These are phyloP conservation scores for Morus bassanus DNA, from an alignment of 2,797 vertebrate species.

Conservation along the genomic window DNA sequence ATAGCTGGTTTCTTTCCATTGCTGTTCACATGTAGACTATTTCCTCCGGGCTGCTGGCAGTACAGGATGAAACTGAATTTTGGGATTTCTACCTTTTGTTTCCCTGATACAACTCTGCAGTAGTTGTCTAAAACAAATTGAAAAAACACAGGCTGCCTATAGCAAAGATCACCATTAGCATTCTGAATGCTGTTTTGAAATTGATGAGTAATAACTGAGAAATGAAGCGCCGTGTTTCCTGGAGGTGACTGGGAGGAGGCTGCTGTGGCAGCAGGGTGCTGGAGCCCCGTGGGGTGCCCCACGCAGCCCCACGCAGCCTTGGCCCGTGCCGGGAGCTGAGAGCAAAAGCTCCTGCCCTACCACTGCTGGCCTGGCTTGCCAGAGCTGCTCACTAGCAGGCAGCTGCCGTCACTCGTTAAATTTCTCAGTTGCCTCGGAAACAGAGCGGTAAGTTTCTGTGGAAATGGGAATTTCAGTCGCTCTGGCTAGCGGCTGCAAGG, in stretches of 20 bases:
- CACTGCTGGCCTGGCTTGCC: neutral
- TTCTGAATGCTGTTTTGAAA: neutral
- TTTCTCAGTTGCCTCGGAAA: neutral
- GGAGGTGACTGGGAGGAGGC: neutral
- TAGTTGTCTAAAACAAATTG: neutral
- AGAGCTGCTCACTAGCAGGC: neutral
- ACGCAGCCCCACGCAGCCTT: neutral
- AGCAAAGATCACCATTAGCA: neutral
- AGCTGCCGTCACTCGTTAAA: neutral
- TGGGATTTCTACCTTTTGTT: neutral
- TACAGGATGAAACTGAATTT: neutral
- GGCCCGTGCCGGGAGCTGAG: neutral
- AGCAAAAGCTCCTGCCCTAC: neutral
- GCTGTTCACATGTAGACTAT: neutral
- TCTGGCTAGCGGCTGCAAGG: neutral
- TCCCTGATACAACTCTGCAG: neutral
- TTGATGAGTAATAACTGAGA: neutral
- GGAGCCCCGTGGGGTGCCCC: neutral
- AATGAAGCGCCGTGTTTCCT: fast-evolving
- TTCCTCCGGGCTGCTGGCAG: neutral
- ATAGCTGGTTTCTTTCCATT: neutral
- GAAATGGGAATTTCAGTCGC: neutral
- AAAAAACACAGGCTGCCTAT: neutral
- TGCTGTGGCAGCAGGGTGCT: too few relatives aligned
- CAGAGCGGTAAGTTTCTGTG: neutral